Evolutionary conservation across 2,888 invertebrate genomes (phyloP), one percentile per base, ranked within the genome.

Genomic region (Hirtodrosophila duncani): DNA sequence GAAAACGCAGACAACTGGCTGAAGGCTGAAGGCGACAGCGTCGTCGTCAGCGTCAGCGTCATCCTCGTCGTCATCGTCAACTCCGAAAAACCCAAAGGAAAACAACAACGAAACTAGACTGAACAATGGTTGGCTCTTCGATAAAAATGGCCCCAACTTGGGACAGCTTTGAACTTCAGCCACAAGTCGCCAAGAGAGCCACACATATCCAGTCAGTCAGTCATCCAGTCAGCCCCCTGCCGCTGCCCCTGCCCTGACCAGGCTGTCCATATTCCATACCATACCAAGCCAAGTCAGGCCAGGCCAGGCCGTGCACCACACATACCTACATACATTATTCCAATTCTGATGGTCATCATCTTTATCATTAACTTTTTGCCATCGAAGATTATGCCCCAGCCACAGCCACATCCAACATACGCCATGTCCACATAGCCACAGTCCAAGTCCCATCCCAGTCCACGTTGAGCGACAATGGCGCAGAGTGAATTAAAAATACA

Each of bases 281-380:
- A n/a, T n/a, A n/a, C 62, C 49, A 59, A 23, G 29, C 14, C 21
- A 18, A 10, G 17, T n/a, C 8, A 23, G 10, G 10, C 5, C 23
- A 9, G 9, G 8, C 8, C 3, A 10, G 6, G 7, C 9, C 41
- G 27, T 13, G 23, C 45, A 18, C 10, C 56, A 49, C 21, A 16
- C 21, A 42, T 23, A 64, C 50, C 50, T 65, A 66, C 66, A 69
- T 51, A 69, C 63, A 74, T 69, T 72, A 69, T 74, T 74, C 69
- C 69, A 69, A 70, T 70, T 74, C 70, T 70, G 70, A 74, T 67
- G 70, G 71, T 70, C 75, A 74, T 70, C 75, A 70, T 64, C 67
- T 70, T 70, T 70, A 70, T 70, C 67, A 75, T 70, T 70, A 75
- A 70, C 75, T 74, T 70, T 67, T 74, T 70, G 71, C 70, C 67